A percentile compares a stretch with the other conserved stretches of the same genome.
phyloP scores from a whole-genome alignment of 2,888 invertebrate species.

The Carterocephalus palaemon region DNA sequence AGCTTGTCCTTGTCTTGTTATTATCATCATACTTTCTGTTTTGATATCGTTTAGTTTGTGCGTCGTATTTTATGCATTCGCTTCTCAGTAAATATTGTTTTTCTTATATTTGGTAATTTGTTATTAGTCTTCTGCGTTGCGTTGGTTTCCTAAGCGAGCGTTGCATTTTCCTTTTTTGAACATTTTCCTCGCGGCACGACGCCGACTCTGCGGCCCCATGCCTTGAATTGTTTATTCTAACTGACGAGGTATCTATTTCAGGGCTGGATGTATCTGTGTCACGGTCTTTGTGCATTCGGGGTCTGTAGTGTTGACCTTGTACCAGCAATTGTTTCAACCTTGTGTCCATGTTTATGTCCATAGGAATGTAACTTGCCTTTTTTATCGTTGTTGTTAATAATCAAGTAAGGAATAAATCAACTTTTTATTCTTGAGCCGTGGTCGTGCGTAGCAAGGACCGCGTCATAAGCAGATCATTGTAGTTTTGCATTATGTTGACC shows the following conservation, averaged over 20 bases:
- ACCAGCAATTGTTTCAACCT: slow-evolving; percentile 64
- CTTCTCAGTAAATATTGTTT: too few relatives aligned
- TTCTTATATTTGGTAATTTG: too few relatives aligned
- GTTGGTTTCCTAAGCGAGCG: too few relatives aligned
- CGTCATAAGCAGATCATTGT: too few relatives aligned
- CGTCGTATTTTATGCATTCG: not conserved
- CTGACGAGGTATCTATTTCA: slow-evolving; percentile 4
- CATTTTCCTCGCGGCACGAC: slow-evolving; percentile 5
- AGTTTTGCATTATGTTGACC: too few relatives aligned
- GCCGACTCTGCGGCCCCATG: slow-evolving; percentile 1
- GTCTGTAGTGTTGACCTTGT: slow-evolving; percentile 44
- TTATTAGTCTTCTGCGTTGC: too few relatives aligned
- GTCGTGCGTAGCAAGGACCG: too few relatives aligned
- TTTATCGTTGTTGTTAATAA: too few relatives aligned
- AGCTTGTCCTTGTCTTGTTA: slow-evolving; percentile 6
- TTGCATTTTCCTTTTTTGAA: not conserved
- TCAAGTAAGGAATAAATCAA: too few relatives aligned
- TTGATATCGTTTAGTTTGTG: too few relatives aligned
- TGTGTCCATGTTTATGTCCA: slow-evolving; percentile 56
- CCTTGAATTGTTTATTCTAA: not conserved
- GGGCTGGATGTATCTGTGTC: slow-evolving; percentile 13
- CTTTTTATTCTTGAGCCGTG: not conserved
- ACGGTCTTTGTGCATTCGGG: slow-evolving; percentile 16
- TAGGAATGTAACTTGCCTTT: too few relatives aligned
- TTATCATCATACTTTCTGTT: too few relatives aligned